A percentile compares a stretch with the other conserved stretches of the same genome.
phyloP scores from a whole-genome alignment of 2,113 vertebrate genomes.

The Naja naja region DNA sequence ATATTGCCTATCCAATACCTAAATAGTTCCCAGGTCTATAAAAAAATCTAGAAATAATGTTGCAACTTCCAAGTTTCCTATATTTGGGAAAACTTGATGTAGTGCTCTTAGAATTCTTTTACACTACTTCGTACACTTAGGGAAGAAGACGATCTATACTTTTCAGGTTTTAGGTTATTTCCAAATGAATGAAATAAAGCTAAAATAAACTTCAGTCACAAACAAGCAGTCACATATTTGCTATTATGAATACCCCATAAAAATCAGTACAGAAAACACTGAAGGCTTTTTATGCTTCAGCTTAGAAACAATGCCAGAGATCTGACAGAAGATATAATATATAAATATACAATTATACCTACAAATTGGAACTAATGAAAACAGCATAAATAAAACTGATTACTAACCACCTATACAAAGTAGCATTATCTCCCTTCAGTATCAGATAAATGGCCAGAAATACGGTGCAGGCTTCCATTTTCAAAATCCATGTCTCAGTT shows the following conservation, averaged over 20 bases:
- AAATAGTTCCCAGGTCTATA: background rate
- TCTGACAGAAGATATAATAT: background rate
- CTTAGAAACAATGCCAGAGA: background rate
- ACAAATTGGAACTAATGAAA: background rate
- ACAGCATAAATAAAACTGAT: background rate
- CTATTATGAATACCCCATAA: background rate
- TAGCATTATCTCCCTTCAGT: background rate
- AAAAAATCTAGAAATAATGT: background rate
- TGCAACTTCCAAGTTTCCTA: background rate
- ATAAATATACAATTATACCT: background rate
- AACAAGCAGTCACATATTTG: background rate
- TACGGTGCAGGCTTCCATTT: background rate
- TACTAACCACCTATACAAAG: background rate
- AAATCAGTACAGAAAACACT: background rate
- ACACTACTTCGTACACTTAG: background rate
- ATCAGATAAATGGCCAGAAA: background rate
- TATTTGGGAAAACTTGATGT: background rate
- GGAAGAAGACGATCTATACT: background rate
- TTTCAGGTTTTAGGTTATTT: background rate
- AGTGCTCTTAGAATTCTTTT: too few relatives aligned
- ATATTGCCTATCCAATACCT: background rate
- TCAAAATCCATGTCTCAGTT: background rate
- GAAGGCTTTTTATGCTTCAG: background rate
- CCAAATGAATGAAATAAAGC: background rate
- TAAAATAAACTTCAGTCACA: background rate